Conservation (phyloP, 2,113 vertebrate species). For the Tinamus guttatus region DNA sequence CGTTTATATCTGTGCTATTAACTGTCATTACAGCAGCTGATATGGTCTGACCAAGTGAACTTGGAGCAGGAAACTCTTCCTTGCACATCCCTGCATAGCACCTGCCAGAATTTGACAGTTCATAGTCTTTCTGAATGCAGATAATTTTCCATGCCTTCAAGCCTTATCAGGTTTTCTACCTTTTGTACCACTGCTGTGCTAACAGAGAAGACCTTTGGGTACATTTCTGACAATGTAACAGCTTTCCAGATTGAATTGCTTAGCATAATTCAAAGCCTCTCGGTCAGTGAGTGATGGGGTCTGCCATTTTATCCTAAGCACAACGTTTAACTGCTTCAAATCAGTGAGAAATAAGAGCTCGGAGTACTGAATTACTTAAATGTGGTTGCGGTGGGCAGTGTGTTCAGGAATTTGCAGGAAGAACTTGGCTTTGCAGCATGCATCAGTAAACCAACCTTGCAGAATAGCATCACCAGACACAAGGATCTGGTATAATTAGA, state of each 20-base stretch:
- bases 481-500: neutral
- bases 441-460: neutral
- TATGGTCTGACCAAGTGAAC: neutral
- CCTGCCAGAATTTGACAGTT: neutral
- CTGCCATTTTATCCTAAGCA: neutral
- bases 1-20: neutral
- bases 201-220: neutral
- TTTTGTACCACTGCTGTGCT: neutral
- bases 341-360: neutral
- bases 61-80: neutral
- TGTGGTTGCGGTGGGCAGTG: neutral
- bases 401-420: neutral
- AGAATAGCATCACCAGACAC: neutral
- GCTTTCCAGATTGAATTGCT: neutral
- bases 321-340: neutral
- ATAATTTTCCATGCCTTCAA: neutral
- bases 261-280: neutral
- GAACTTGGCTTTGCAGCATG: neutral
- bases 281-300: neutral
- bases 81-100: neutral
- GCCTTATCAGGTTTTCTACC: neutral
- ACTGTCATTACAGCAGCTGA: neutral
- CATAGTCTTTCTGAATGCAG: neutral
- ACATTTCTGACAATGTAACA: neutral
- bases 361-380: neutral